A percentile compares a stretch with the other conserved stretches of the same genome.
Conservation (phyloP, 2,113 vertebrate species). For the Sceloporus undulatus region DNA sequence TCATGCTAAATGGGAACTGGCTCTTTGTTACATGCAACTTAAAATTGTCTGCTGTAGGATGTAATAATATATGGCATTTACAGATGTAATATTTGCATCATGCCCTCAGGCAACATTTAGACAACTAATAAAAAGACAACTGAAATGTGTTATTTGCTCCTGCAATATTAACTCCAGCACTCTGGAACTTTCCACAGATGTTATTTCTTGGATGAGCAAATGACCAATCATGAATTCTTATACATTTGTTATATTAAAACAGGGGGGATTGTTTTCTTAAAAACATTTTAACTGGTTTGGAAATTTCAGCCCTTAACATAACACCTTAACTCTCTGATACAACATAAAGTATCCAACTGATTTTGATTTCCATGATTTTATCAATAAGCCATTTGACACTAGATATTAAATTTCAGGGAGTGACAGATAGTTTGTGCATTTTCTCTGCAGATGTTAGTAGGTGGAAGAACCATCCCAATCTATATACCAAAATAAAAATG, state of each 20-base stretch:
- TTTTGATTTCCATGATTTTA: background rate
- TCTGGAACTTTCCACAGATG: slow-evolving; percentile 1
- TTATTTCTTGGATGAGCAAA: background rate
- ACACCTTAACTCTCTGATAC: background rate
- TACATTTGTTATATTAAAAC: slow-evolving; percentile 18
- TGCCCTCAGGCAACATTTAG: slow-evolving; percentile 33
- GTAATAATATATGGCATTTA: slow-evolving; percentile 37
- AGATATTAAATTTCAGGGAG: background rate
- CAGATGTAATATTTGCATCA: slow-evolving; percentile 32
- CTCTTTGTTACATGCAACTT: background rate
- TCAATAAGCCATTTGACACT: background rate
- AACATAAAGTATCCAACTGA: background rate
- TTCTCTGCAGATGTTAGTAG: background rate
- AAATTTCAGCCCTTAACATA: slow-evolving; percentile 15
- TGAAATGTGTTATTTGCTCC: slow-evolving; percentile 27
- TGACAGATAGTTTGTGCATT: background rate
- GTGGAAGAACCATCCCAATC: background rate
- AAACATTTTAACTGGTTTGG: background rate
- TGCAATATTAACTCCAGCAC: background rate
- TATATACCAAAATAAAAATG: background rate
- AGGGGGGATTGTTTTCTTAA: background rate
- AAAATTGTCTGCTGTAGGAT: slow-evolving; percentile 8
- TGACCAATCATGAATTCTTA: background rate
- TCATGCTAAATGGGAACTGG: slow-evolving; percentile 14
- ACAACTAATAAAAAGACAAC: slow-evolving; percentile 26